Conservation (phyloP, 2,797 vertebrate species). For the Pangasius macronema region DNA sequence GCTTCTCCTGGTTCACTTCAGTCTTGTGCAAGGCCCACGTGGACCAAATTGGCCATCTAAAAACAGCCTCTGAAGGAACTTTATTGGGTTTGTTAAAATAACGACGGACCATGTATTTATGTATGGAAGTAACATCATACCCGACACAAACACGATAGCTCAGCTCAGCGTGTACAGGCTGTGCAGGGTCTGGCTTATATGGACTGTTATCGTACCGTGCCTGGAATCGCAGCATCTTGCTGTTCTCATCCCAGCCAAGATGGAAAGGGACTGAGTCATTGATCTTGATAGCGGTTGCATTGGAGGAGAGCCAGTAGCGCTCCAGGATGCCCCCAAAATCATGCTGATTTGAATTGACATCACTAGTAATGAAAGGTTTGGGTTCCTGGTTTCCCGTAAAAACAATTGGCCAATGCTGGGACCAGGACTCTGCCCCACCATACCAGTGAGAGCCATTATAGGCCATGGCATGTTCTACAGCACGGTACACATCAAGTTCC, state of each 20-base stretch:
- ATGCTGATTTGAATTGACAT: conserved; percentile 82
- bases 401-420: conserved; percentile 89
- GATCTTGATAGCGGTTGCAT: conserved; percentile 87
- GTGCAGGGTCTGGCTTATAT: conserved; percentile 77
- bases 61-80: conserved; percentile 83
- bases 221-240: conserved; percentile 82
- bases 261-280: conserved; percentile 94
- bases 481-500: conserved; percentile 73
- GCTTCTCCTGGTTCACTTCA: conserved; percentile 79
- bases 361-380: conserved; percentile 88
- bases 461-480: conserved; percentile 89
- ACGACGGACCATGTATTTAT: conserved; percentile 96
- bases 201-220: conserved; percentile 86
- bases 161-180: conserved; percentile 79
- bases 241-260: conserved; percentile 88
- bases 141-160: conserved; percentile 94
- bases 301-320: conserved; percentile 95
- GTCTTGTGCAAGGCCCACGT: conserved; percentile 89
- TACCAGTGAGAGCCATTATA: conserved; percentile 91
- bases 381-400: conserved; percentile 84
- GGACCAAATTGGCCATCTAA: conserved; percentile 91
- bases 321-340: conserved; percentile 90
- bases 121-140: conserved; percentile 89
- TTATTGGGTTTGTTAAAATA: conserved; percentile 93
- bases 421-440: conserved; percentile 87